A percentile compares a stretch with the other conserved stretches of the same genome.
phyloP scores from a whole-genome alignment of 92 coral and sea anemone genomes.

The Heteractis magnifica region DNA sequence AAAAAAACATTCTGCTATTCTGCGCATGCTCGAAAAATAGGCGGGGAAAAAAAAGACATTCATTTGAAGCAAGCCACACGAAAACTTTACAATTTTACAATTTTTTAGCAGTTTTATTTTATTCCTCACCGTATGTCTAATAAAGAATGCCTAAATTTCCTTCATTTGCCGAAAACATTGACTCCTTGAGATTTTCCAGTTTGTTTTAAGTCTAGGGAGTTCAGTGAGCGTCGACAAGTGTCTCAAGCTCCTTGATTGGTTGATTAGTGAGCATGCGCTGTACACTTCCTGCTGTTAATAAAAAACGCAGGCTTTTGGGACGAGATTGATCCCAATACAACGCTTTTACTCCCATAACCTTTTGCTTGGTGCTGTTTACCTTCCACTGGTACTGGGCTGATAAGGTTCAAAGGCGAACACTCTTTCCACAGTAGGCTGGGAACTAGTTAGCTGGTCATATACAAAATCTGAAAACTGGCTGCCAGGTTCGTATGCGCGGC shows the following conservation, averaged over 20 bases:
- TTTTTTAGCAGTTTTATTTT: too few species aligned
- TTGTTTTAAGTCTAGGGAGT: too few species aligned
- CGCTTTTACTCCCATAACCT: background rate
- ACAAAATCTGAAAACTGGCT: conserved; percentile 92
- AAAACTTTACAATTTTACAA: too few species aligned
- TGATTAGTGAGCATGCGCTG: too few species aligned
- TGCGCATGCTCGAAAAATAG: background rate
- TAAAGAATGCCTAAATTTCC: too few species aligned
- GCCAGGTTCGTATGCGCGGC: conserved; percentile 94
- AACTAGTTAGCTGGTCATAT: conserved; percentile 64
- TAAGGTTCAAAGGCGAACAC: conserved; percentile 72
- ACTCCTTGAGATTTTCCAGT: too few species aligned
- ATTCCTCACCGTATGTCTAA: too few species aligned
- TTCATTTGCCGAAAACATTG: too few species aligned
- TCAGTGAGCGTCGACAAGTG: too few species aligned
- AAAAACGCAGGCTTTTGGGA: background rate
- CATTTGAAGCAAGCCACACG: too few species aligned
- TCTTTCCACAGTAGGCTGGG: conserved; percentile 61
- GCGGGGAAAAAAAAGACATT: background rate
- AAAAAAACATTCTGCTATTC: background rate
- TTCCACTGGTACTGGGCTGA: conserved; percentile 25
- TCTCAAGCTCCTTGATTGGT: too few species aligned
- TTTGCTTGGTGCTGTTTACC: background rate
- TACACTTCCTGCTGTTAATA: too few species aligned
- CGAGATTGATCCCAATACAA: background rate